These are phyloP conservation scores for Phalacrocorax carbo DNA, from an alignment of 2,113 vertebrate genomes.

Conservation along the genomic window DNA sequence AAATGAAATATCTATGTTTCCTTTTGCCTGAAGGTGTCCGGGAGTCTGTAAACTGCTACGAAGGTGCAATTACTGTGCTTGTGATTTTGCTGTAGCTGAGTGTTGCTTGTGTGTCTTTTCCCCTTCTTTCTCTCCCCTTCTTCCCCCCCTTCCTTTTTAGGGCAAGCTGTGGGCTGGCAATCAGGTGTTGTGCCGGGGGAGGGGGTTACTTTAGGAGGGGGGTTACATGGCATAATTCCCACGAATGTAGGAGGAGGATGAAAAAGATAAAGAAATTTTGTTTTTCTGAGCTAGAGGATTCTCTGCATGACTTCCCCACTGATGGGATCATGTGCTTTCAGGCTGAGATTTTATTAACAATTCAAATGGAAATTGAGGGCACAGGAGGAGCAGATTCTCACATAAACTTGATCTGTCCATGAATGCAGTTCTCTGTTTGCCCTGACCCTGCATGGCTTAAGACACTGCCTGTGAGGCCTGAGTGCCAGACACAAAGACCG, in stretches of 20 bases:
- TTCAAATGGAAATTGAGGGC: conserved; percentile 98
- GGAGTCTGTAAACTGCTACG: conserved; percentile 18
- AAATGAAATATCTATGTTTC: conserved; percentile 53
- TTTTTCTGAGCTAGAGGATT: conserved; percentile 79
- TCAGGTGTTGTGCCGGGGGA: conserved; percentile 70
- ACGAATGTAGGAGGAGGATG: conserved; percentile 74
- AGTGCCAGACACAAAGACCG: conserved; percentile 82
- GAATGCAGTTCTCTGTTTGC: conserved; percentile 95
- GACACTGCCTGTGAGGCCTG: conserved; percentile 84
- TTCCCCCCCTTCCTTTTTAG: neutral
- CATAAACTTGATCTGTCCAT: conserved; percentile 98
- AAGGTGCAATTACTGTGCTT: conserved; percentile 51
- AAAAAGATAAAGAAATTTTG: conserved; percentile 83
- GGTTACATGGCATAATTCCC: conserved; percentile 77
- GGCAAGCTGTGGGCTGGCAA: conserved; percentile 18
- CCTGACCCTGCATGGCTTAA: conserved; percentile 89
- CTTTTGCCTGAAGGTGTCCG: conserved; percentile 59
- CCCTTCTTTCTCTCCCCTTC: conserved; percentile 18
- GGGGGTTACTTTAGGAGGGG: conserved; percentile 36
- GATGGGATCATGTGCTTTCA: conserved; percentile 87
- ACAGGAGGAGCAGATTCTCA: conserved; percentile 93
- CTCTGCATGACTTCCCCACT: conserved; percentile 85
- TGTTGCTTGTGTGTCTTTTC: conserved; percentile 18
- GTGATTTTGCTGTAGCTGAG: conserved; percentile 53
- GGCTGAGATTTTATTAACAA: conserved; percentile 90